These are phyloP conservation scores for Heterotilapia buettikoferi DNA, from an alignment of 2,113 vertebrate species.

Conservation along the genomic window DNA sequence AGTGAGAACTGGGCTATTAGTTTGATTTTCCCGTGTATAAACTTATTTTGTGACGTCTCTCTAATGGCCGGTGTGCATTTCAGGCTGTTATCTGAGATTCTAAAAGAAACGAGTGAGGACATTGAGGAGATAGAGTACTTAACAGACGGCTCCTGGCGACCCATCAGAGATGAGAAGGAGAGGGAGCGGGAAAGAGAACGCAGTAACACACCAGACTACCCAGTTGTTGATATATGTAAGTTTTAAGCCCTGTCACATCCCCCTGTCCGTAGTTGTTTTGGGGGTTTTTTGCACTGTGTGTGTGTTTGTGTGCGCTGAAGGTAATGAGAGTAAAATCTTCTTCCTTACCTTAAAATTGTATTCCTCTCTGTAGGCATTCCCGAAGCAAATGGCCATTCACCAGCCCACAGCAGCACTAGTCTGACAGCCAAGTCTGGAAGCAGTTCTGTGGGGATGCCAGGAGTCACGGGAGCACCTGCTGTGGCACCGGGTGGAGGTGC, in stretches of 20 bases:
- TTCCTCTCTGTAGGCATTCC: slow-evolving; percentile 74
- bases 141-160: slow-evolving; percentile 93
- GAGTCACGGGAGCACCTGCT: slow-evolving; percentile 36
- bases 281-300: accelerated
- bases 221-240: slow-evolving; percentile 88
- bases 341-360: not conserved
- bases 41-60: not conserved
- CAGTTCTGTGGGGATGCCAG: slow-evolving; percentile 58
- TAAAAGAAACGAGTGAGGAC: slow-evolving; percentile 87
- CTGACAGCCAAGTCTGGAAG: slow-evolving; percentile 82
- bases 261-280: not conserved
- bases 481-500: slow-evolving; percentile 69
- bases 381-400: slow-evolving; percentile 81
- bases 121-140: slow-evolving; percentile 94
- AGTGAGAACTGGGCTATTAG: not conserved
- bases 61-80: not conserved
- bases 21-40: not conserved
- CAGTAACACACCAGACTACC: slow-evolving; percentile 88
- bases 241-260: not conserved
- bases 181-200: slow-evolving; percentile 80
- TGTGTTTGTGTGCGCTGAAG: not conserved
- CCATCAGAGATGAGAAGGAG: slow-evolving; percentile 87
- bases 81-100: slow-evolving; percentile 91
- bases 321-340: not conserved
- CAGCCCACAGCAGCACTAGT: slow-evolving; percentile 75